phyloP scores from a whole-genome alignment of 2,113 vertebrate species.

The Zootoca vivipara region DNA sequence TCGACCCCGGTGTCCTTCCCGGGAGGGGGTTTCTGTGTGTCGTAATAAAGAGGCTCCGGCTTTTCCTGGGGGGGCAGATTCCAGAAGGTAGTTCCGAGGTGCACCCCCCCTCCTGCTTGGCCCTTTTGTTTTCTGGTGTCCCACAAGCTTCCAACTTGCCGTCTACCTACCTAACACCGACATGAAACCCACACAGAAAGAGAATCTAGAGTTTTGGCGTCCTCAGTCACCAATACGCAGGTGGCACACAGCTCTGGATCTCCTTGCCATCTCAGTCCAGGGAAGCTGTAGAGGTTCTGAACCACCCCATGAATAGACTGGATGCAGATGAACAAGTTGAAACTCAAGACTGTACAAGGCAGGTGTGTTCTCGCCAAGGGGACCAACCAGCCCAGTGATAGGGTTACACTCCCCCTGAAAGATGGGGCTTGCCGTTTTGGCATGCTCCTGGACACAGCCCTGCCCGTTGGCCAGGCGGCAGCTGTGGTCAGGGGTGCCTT shows the following conservation, averaged over 20 bases:
- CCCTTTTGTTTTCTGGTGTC: neutral
- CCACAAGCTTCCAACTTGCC: too few relatives aligned
- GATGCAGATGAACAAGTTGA: too few relatives aligned
- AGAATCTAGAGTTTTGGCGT: neutral
- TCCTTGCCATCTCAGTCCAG: too few relatives aligned
- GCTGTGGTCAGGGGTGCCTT: neutral
- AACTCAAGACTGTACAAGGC: neutral
- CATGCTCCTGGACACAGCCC: neutral
- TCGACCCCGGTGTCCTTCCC: neutral
- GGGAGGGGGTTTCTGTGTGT: neutral
- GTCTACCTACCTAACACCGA: neutral
- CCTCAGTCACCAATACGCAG: neutral
- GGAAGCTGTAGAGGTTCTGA: neutral
- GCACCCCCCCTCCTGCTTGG: neutral
- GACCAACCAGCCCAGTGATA: neutral
- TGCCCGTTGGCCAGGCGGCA: neutral
- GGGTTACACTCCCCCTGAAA: too few relatives aligned
- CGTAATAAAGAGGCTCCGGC: neutral
- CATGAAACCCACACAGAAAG: too few relatives aligned
- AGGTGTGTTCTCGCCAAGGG: neutral
- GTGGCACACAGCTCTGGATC: neutral
- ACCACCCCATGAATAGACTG: neutral
- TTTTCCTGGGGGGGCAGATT: constrained; percentile 18
- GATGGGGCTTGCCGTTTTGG: neutral
- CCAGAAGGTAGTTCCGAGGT: constrained; percentile 1